These are phyloP conservation scores for Catharus bicknelli DNA, from an alignment of 2,113 vertebrate species.

Conservation along the genomic window DNA sequence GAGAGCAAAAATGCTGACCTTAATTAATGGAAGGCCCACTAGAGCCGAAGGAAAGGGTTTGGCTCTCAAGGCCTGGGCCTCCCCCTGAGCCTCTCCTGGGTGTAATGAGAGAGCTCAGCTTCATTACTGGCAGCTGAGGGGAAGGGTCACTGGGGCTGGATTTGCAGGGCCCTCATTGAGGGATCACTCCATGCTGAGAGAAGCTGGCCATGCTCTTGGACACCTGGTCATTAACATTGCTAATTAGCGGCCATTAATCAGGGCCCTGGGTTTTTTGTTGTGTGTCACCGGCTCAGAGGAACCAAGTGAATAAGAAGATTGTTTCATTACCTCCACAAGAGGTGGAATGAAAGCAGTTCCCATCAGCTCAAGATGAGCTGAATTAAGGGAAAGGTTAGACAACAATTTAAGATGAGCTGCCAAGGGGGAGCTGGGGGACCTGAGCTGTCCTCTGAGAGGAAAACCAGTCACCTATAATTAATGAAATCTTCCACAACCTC, in stretches of 20 bases:
- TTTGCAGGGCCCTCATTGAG: slow-evolving; percentile 91
- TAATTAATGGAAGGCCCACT: slow-evolving; percentile 83
- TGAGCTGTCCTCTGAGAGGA: slow-evolving; percentile 73
- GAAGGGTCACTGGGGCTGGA: slow-evolving; percentile 91
- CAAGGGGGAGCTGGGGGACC: slow-evolving; percentile 61
- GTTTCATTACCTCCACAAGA: slow-evolving; percentile 89
- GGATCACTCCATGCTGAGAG: slow-evolving; percentile 89
- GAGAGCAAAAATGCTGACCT: slow-evolving; percentile 75
- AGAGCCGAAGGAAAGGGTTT: slow-evolving; percentile 77
- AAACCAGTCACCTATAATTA: slow-evolving; percentile 86
- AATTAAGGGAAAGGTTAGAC: slow-evolving; percentile 86
- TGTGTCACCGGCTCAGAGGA: slow-evolving; percentile 80
- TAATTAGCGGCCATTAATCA: slow-evolving; percentile 99
- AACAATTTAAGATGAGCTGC: slow-evolving; percentile 78
- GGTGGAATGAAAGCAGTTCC: slow-evolving; percentile 87
- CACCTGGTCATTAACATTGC: slow-evolving; percentile 99
- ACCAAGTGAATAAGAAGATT: slow-evolving; percentile 88
- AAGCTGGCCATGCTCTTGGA: slow-evolving; percentile 93
- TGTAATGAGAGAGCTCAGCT: slow-evolving; percentile 84
- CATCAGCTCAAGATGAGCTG: slow-evolving; percentile 88
- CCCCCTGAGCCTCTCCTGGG: slow-evolving; percentile 81
- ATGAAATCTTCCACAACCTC: slow-evolving; percentile 80
- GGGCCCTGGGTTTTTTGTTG: slow-evolving; percentile 83
- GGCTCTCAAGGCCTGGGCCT: slow-evolving; percentile 78
- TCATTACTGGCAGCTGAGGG: slow-evolving; percentile 87